A percentile compares a stretch with the other conserved stretches of the same genome.
Evolutionary conservation across 2,888 invertebrate genomes (phyloP).

Genomic region (Limenitis camilla): DNA sequence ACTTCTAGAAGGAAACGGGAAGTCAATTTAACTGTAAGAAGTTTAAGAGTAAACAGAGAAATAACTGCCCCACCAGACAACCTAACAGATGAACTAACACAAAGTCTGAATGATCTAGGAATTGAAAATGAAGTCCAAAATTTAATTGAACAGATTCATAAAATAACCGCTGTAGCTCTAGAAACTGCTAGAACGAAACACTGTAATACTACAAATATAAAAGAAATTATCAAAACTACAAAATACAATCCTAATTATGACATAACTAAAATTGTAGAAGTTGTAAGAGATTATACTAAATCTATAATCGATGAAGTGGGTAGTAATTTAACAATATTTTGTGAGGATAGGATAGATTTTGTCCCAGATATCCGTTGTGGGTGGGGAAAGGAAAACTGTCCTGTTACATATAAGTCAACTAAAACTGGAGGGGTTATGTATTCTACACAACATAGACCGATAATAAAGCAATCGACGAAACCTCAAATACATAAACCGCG

Average conservation of each 20-base stretch:
- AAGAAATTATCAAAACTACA: neutral
- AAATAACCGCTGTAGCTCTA: slow-evolving; percentile 39
- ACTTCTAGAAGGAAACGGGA: slow-evolving; percentile 39
- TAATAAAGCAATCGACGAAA: slow-evolving; percentile 33
- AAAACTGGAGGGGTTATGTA: slow-evolving; percentile 33
- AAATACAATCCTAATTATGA: slow-evolving; percentile 23
- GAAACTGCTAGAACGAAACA: slow-evolving; percentile 39
- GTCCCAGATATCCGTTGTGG: slow-evolving; percentile 35
- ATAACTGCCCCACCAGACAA: slow-evolving; percentile 47
- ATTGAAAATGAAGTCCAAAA: slow-evolving; percentile 39
- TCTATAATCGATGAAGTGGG: slow-evolving; percentile 35
- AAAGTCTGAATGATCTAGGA: slow-evolving; percentile 34
- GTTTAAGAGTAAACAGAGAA: slow-evolving; percentile 49
- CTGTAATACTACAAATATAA: slow-evolving; percentile 35
- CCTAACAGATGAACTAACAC: slow-evolving; percentile 7
- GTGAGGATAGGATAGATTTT: slow-evolving; percentile 31
- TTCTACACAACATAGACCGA: slow-evolving; percentile 43
- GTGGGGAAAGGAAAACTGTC: slow-evolving; percentile 21
- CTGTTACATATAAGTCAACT: slow-evolving; percentile 32
- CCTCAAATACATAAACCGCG: slow-evolving; percentile 10
- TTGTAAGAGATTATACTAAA: slow-evolving; percentile 34
- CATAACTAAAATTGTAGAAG: slow-evolving; percentile 36
- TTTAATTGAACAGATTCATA: slow-evolving; percentile 39
- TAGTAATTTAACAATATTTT: slow-evolving; percentile 42
- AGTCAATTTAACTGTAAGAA: slow-evolving; percentile 25